phyloP scores from a whole-genome alignment of 2,797 vertebrate genomes.

The Merluccius polli region DNA sequence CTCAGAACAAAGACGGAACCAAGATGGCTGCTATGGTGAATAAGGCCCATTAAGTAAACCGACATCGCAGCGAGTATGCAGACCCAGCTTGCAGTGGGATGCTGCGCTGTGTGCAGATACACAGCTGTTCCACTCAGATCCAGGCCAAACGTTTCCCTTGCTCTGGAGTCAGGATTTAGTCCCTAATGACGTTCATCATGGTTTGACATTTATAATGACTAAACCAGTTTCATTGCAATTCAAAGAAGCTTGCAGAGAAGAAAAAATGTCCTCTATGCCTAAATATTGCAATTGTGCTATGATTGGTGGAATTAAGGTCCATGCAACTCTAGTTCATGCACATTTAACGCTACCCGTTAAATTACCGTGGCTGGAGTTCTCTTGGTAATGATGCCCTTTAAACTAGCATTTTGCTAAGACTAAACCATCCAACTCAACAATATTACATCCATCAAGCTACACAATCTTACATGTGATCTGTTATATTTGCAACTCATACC shows the following conservation, averaged over 20 bases:
- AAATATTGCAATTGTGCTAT: not conserved
- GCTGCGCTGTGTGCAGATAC: not conserved
- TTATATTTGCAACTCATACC: conserved; percentile 24
- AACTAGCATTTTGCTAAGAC: not conserved
- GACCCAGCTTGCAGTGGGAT: not conserved
- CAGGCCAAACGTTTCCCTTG: not conserved
- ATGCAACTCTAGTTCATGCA: not conserved
- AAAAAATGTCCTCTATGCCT: not conserved
- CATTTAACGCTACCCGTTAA: no score
- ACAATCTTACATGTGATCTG: not conserved
- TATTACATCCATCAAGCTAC: not conserved
- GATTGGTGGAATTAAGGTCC: not conserved
- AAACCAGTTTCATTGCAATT: conserved; percentile 1
- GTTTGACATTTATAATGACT: not conserved
- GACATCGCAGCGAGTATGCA: not conserved
- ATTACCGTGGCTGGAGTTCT: not conserved
- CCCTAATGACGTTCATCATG: conserved; percentile 17
- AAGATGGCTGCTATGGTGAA: not conserved
- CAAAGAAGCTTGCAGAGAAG: not conserved
- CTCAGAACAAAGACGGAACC: not conserved
- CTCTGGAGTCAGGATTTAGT: conserved; percentile 4
- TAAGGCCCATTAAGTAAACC: not conserved
- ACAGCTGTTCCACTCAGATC: not conserved
- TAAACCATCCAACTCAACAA: not conserved
- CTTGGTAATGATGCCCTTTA: not conserved